Conservation (phyloP, 2,888 invertebrate genomes). For the Patella depressa region DNA sequence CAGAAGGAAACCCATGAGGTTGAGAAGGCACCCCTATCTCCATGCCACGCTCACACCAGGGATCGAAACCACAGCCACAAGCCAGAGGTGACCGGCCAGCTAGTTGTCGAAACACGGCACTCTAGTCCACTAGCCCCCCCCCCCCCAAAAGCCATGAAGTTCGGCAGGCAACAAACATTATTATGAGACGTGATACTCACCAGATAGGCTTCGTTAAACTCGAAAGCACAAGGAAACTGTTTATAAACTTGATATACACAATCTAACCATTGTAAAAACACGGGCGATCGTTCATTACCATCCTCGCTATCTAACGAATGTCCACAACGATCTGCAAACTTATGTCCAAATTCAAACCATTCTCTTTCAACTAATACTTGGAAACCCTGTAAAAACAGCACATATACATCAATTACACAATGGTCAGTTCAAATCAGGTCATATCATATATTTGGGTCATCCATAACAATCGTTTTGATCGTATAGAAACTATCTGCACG, state of each 20-base stretch:
- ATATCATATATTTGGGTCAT: too few relatives aligned
- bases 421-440: neutral
- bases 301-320: conserved; percentile 79
- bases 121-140: too few relatives aligned
- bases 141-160: too few relatives aligned
- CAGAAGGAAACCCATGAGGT: too few relatives aligned
- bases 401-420: neutral
- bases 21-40: too few relatives aligned
- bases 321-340: conserved; percentile 93
- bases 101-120: too few relatives aligned
- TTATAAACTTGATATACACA: conserved; percentile 91
- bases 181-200: conserved; percentile 74
- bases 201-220: conserved; percentile 93
- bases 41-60: too few relatives aligned
- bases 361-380: conserved; percentile 93
- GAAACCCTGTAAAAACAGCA: conserved; percentile 81
- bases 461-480: too few relatives aligned
- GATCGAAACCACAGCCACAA: too few relatives aligned
- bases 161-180: too few relatives aligned
- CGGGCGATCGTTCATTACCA: conserved; percentile 95
- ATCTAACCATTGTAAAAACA: conserved; percentile 98
- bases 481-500: too few relatives aligned
- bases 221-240: conserved; percentile 94
- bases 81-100: too few relatives aligned
- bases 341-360: conserved; percentile 98